Evolutionary conservation across 2,797 vertebrate genomes (phyloP).

Genomic region (Eleutherodactylus coqui): DNA sequence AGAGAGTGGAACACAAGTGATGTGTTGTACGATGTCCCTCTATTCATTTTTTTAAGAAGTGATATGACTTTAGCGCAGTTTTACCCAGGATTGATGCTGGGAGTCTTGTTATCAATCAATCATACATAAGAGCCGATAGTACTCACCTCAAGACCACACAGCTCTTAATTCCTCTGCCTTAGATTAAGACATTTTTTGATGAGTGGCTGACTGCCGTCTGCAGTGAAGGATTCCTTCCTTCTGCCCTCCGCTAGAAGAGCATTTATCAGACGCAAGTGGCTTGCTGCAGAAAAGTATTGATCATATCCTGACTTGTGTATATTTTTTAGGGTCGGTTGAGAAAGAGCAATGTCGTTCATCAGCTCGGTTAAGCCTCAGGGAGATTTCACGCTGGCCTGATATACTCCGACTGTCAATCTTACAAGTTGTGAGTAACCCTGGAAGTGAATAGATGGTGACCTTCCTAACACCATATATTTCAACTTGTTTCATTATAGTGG

Average conservation of each 20-base stretch:
- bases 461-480: neutral
- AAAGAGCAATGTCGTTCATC: constrained; percentile 48
- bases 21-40: neutral
- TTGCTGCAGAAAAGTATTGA: constrained; percentile 76
- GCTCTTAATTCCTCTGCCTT: constrained; percentile 62
- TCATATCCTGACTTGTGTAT: constrained; percentile 69
- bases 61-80: constrained; percentile 36
- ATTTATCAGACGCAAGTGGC: constrained; percentile 78
- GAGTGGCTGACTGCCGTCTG: constrained; percentile 71
- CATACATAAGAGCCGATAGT: constrained; percentile 42
- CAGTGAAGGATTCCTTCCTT: constrained; percentile 71
- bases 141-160: constrained; percentile 55
- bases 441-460: neutral
- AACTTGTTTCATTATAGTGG: neutral
- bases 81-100: constrained; percentile 46
- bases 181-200: constrained; percentile 77
- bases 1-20: neutral
- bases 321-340: constrained; percentile 56
- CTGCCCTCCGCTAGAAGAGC: constrained; percentile 70
- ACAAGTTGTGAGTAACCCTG: constrained; percentile 33
- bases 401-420: constrained; percentile 12
- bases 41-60: constrained; percentile 30
- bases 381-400: constrained; percentile 17
- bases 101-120: constrained; percentile 56
- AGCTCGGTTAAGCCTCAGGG: neutral